Evolutionary conservation across 1,140 invertebrate species (phyloP).

Genomic region (Hyles euphorbiae): DNA sequence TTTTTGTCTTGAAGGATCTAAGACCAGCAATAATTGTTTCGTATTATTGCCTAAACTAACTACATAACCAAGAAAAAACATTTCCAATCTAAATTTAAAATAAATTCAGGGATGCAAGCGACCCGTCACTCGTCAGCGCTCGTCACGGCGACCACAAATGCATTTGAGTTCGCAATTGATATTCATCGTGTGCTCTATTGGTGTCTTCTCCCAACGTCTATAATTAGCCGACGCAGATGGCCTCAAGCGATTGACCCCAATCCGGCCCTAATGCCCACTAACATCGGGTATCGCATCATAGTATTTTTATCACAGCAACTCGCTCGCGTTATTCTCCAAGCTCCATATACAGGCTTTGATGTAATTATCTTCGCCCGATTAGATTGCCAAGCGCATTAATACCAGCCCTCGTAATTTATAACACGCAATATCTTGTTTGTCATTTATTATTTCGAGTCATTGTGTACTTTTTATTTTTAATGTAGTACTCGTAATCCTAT

Average conservation of each 20-base stretch:
- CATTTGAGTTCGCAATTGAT: slow-evolving; percentile 35
- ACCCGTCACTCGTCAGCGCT: no score
- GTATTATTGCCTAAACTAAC: no score
- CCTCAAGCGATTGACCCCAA: slow-evolving; percentile 71
- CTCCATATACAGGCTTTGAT: slow-evolving; percentile 30
- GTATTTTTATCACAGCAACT: slow-evolving; percentile 64
- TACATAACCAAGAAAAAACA: no score
- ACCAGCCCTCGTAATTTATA: background rate
- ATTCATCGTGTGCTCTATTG: slow-evolving; percentile 54
- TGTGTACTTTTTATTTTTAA: no score
- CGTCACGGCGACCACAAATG: slow-evolving; percentile 1
- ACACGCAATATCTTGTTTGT: no score
- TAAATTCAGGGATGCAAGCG: no score
- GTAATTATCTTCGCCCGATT: slow-evolving; percentile 26
- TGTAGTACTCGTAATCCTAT: no score
- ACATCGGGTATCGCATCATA: slow-evolving; percentile 45
- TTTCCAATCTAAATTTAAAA: no score
- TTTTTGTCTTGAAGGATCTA: no score
- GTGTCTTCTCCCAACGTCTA: slow-evolving; percentile 51
- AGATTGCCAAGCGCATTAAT: slow-evolving; percentile 14
- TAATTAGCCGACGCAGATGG: slow-evolving; percentile 70
- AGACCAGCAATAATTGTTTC: no score
- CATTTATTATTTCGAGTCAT: no score
- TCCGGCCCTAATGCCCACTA: slow-evolving; percentile 61
- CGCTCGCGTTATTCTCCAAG: slow-evolving; percentile 29